These are phyloP conservation scores for Nannoperca australis DNA, from an alignment of 2,797 vertebrate species.

Conservation along the genomic window DNA sequence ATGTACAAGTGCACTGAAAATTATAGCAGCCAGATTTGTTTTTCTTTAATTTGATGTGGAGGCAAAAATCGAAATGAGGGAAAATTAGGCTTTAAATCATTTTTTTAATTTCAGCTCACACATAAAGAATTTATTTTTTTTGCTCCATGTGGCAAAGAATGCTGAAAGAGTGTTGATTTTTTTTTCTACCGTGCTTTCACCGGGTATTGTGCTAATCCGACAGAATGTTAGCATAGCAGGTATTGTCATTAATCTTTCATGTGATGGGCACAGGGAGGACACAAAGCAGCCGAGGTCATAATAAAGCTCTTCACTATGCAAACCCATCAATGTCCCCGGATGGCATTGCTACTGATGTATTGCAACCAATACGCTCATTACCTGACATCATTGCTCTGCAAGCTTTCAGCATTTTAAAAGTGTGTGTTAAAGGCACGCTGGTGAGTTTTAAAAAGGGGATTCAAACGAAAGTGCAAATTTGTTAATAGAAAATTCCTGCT, in stretches of 20 bases:
- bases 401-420: constrained; percentile 70
- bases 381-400: constrained; percentile 67
- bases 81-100: constrained; percentile 45
- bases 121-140: constrained; percentile 38
- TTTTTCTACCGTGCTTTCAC: constrained; percentile 28
- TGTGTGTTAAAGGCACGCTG: constrained; percentile 75
- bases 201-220: constrained; percentile 53
- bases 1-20: constrained; percentile 28
- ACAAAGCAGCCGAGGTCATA: constrained; percentile 81
- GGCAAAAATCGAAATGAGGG: constrained; percentile 17
- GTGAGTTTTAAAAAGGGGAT: constrained; percentile 65
- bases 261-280: constrained; percentile 76
- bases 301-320: constrained; percentile 81
- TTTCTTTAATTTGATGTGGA: constrained; percentile 24
- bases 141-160: constrained; percentile 49
- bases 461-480: constrained; percentile 59
- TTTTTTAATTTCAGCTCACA: constrained; percentile 49
- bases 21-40: constrained; percentile 45
- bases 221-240: constrained; percentile 78
- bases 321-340: constrained; percentile 75
- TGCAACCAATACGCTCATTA: constrained; percentile 75
- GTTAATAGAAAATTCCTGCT: constrained; percentile 68
- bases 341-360: constrained; percentile 74
- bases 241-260: constrained; percentile 82
- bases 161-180: constrained; percentile 45